Base-by-base conservation (phyloP, 2,797 vertebrate species). In the Centropyge bicolor region DNA sequence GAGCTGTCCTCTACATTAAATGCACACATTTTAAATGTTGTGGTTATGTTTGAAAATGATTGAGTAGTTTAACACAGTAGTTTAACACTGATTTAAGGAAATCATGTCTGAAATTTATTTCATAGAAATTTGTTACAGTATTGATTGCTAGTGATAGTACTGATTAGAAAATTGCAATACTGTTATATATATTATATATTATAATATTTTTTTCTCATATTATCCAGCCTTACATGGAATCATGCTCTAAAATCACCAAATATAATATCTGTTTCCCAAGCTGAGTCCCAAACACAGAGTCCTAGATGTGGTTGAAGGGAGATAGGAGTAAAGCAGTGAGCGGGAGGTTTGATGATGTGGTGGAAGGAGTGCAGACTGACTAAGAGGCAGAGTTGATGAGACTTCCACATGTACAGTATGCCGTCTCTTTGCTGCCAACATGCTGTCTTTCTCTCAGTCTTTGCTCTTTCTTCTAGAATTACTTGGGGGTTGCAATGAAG, bases 401-500 rank as follows among this genome's bases (percentile, higher is more conserved):
- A 59, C 82, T 77, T 84, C 83, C 83, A 89, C 85, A 88, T 88
- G 81, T 80, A 74, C 65, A 78, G 55, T 77, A 56, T 17, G 65
- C 36, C 19, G 45, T 31, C 59, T 24, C 76, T 40, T 45, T 38
- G 12, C 66, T 80, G 66, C 63, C 65, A 66, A 70, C 60, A 48
- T 51, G 57, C 67, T 70, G 59, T 51, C 40, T 45, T 43, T 61
- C 64, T 66, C 43, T 74, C 73, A 46, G 5, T 56, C 69, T 57
- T 43, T 75, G 46, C 31, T 59, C 48, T 43, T 27, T 4, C 48
- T 43, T 27, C 4, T 48, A 48, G 51, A 72, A 51, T 41, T 16
- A 65, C 46, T 54, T 45, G 16, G 10, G 40, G 49, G 17, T 19
- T 43, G 45, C 22, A 43, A 45, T 22, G 52, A 67, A 49, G 45